Base-by-base conservation (phyloP, 2,113 vertebrate genomes). In the Scolopax mira region DNA sequence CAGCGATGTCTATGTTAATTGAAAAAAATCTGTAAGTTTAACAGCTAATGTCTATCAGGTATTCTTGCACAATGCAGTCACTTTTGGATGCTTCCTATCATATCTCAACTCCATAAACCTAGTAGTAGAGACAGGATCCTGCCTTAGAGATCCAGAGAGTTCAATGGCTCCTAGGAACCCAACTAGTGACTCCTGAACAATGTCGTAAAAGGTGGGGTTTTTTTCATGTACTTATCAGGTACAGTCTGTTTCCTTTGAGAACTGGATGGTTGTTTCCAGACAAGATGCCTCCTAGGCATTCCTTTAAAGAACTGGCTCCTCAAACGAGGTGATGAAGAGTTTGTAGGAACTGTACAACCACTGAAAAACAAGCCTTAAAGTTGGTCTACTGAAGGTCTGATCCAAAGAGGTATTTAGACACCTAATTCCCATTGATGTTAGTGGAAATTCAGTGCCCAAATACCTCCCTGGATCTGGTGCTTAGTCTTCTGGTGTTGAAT, bases 381-480 rank as follows among this genome's bases (percentile, higher is more conserved):
- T 70, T 77, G 23, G 37, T 62, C 33, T 78, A 2, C 17, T 64
- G 8, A 71, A 74, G 33, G 7, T 54, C 46, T 78, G 39, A 71
- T 84, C 21, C 60, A 64, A 46, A 72, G 88, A 15, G 22, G 22
- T 71, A 37, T 84, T 88, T 55, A 69, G 39, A 28, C 41, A 88
- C 70, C 66, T 73, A 61, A 65, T 23, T 94, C 24, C 37, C 18
- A 30, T 9, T 89, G 62, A 85, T 3, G 8, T 91, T 61, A 60
- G n/a, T 93, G 81, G 46, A 84, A 94, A 77, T 85, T 58, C n/a
- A 72, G 46, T 82, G 62, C 78, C 54, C 91, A 66, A 79, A 91
- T 79, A 87, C 70, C n/a, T 93, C 52, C 85, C 57, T 93, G 74
- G 33, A 61, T 89, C 52, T 77, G 62, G 18, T 65, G 5, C 66